Evolutionary conservation across 30 jellyfish, hydroid and myxozoan species (phyloP).

Genomic region (Cassiopea xamachana): DNA sequence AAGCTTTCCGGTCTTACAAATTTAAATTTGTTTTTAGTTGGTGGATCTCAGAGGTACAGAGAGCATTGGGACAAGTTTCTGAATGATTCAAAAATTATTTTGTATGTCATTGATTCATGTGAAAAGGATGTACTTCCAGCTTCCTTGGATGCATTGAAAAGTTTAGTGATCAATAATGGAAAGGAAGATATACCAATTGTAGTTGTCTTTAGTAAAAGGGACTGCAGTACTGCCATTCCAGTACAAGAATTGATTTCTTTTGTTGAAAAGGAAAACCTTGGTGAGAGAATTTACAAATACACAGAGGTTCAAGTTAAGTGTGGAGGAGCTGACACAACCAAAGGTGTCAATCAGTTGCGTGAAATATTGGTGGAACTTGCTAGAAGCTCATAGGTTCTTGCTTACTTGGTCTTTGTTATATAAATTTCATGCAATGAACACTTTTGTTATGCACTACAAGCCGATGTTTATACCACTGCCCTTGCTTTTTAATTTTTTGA

Average conservation of each 20-base stretch:
- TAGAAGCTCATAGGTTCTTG: background rate
- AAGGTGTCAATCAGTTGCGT: constrained; percentile 50
- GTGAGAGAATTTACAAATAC: background rate
- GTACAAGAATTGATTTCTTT: constrained; percentile 1
- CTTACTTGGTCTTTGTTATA: no score
- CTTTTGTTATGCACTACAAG: no score
- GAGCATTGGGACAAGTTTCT: constrained; percentile 63
- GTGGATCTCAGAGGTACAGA: constrained; percentile 64
- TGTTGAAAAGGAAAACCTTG: constrained; percentile 15
- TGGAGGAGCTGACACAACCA: constrained; percentile 70
- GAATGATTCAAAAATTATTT: constrained; percentile 29
- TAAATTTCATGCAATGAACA: no score
- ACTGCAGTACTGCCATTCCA: constrained; percentile 17
- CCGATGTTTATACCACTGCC: no score
- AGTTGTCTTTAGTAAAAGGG: constrained; percentile 55
- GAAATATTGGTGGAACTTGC: constrained; percentile 23
- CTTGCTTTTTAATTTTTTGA: no score
- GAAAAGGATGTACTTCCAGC: constrained; percentile 12
- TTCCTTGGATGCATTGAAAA: constrained; percentile 28
- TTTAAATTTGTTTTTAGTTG: constrained; percentile 47
- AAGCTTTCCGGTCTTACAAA: background rate
- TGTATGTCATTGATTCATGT: constrained; percentile 69
- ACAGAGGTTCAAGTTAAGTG: constrained; percentile 52
- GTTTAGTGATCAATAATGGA: constrained; percentile 3
- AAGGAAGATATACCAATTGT: constrained; percentile 45